Conservation (phyloP, 2,888 invertebrate genomes). For the Octodonta nipae region DNA sequence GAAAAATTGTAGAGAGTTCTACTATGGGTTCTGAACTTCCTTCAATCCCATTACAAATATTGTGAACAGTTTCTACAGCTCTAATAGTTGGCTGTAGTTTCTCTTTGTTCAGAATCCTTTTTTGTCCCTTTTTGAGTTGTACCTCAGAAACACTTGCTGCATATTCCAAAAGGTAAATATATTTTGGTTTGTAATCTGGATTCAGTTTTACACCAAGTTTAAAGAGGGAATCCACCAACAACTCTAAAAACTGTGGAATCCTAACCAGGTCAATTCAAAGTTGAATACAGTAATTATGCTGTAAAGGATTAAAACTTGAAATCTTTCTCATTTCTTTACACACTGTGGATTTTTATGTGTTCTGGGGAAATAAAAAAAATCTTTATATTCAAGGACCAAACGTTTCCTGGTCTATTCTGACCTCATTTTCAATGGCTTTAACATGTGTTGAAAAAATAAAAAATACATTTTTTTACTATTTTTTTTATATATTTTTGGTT, state of each 20-base stretch:
- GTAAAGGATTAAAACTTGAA: too few species aligned
- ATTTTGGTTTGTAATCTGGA: conserved; percentile 93
- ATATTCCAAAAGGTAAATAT: conserved; percentile 86
- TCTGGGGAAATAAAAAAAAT: too few species aligned
- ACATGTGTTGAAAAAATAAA: too few species aligned
- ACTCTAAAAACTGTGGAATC: conserved; percentile 67
- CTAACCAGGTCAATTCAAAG: conserved; percentile 89
- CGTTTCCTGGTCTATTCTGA: too few species aligned
- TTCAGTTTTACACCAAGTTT: conserved; percentile 88
- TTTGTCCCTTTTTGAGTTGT: conserved; percentile 53
- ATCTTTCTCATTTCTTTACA: too few species aligned
- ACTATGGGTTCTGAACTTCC: conserved; percentile 88
- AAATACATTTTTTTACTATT: too few species aligned
- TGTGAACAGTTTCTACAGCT: conserved; percentile 87
- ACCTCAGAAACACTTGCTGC: conserved; percentile 86
- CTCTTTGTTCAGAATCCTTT: conserved; percentile 62
- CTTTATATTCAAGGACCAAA: too few species aligned
- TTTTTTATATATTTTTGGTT: too few species aligned
- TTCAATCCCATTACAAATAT: conserved; percentile 78
- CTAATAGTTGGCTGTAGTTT: conserved; percentile 82
- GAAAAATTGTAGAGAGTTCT: conserved; percentile 79
- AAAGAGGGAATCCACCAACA: conserved; percentile 85
- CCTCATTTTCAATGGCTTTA: too few species aligned
- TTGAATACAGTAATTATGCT: too few species aligned
- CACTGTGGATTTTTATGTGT: too few species aligned